Evolutionary conservation across 1,140 invertebrate genomes (phyloP), one percentile per base, ranked within the genome.

Genomic region (Thereuonema tuberculata): DNA sequence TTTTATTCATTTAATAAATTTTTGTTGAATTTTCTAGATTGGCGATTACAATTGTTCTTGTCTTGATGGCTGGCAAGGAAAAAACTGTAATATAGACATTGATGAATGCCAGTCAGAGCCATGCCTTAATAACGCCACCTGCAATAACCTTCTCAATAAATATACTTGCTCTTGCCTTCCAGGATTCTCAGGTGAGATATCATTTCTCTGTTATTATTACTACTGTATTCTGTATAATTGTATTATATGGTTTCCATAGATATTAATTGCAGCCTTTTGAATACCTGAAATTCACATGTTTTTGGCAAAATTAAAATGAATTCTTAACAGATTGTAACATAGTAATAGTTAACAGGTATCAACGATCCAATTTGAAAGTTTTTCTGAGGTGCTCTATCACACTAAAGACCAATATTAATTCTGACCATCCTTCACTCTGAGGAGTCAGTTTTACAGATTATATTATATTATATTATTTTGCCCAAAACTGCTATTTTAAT

Each of bases 41-140:
- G 90, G 90, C 43, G 85, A 87, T 3, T 97, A 87, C 75, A 87
- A 87, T 1, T 98, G 94, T 74, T 94, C 96, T 68, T 98, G 94
- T 73, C 90, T 94, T 26, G 93, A 93, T 69, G 92, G 92, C n/a
- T 95, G 91, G 89, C 87, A 86, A 0, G 92, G 91, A 2, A 87
- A 14, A 55, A 58, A 58, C 64, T 64, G 15, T 47, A 59, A 31
- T 61, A 62, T 48, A 20, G 56, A 20, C 23, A 61, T 47, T 56
- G 12, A 20, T 2, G 26, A 25, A 15, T 57, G 56, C 23, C 5
- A 43, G 2, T 24, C 46, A 23, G 61, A 56, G 17, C 64, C 66
- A 14, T 72, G 71, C 58, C 25, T 57, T 20, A 68, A 71, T 61
- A 63, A 63, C 46, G 67, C 57, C 14, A 64, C 62, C 29, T 72